Percentiles rank a stretch among this genome's conserved stretches.
Conservation (phyloP, 2,113 vertebrate species). For the Nycticryphes semicollaris region DNA sequence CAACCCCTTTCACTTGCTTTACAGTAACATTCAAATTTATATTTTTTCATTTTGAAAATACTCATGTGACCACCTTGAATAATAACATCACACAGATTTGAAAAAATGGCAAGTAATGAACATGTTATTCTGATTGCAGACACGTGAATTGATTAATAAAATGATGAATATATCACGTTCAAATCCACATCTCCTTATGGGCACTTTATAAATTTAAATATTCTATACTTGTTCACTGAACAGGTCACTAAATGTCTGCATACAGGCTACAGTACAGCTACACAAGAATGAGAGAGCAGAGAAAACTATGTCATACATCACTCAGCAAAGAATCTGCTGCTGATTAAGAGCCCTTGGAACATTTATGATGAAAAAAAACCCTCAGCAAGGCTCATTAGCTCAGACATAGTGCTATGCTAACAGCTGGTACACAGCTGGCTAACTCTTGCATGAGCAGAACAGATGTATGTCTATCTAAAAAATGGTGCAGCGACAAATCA, state of each 20-base stretch:
- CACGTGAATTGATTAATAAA: not conserved
- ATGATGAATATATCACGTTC: not conserved
- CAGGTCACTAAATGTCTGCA: not conserved
- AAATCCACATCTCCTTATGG: not conserved
- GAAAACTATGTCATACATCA: not conserved
- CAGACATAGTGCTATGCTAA: not conserved
- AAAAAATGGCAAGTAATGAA: not conserved
- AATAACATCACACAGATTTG: not conserved
- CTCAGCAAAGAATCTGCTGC: not conserved
- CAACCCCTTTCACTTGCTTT: not conserved
- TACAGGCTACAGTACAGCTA: not conserved
- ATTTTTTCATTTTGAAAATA: not conserved
- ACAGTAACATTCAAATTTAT: not conserved
- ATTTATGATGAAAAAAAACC: not conserved
- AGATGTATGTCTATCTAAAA: not conserved
- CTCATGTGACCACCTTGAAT: not conserved
- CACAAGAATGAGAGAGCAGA: not conserved
- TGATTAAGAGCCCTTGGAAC: not conserved
- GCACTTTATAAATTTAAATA: not conserved
- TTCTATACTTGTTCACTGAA: not conserved
- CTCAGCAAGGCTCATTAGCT: conserved; percentile 7
- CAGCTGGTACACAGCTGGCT: conserved; percentile 57
- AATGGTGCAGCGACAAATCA: not conserved
- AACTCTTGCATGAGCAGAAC: not conserved
- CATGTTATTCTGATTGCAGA: not conserved